These are phyloP conservation scores for Phengaris arion DNA, from an alignment of 2,888 invertebrate species.

Conservation along the genomic window DNA sequence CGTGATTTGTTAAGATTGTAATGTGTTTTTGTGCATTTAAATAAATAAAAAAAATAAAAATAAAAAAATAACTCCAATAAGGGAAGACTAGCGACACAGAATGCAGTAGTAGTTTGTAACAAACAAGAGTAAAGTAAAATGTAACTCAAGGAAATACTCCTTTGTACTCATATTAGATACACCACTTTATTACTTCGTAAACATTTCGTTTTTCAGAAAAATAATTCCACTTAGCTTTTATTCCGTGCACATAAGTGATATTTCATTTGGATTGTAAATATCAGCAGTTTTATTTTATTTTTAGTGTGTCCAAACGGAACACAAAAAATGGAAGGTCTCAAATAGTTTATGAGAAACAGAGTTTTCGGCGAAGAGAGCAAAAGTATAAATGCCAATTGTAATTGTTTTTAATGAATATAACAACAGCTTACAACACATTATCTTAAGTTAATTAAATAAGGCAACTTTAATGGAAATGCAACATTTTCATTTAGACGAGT, in stretches of 20 bases:
- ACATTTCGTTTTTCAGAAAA: not conserved
- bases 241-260: not conserved
- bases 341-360: no score
- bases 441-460: no score
- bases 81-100: not conserved
- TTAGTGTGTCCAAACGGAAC: not conserved
- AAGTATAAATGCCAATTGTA: no score
- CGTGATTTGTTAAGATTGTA: no score
- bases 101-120: not conserved
- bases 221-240: not conserved
- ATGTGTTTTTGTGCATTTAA: no score
- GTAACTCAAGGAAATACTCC: not conserved
- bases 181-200: not conserved
- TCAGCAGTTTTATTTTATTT: not conserved
- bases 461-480: no score
- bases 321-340: not conserved
- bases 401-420: no score
- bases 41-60: no score
- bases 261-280: not conserved
- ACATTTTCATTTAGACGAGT: no score
- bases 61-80: no score
- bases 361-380: no score
- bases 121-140: not conserved
- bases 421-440: no score
- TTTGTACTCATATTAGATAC: not conserved